Evolutionary conservation across 2,888 invertebrate species (phyloP).

Genomic region (Drosophila gaucha): DNA sequence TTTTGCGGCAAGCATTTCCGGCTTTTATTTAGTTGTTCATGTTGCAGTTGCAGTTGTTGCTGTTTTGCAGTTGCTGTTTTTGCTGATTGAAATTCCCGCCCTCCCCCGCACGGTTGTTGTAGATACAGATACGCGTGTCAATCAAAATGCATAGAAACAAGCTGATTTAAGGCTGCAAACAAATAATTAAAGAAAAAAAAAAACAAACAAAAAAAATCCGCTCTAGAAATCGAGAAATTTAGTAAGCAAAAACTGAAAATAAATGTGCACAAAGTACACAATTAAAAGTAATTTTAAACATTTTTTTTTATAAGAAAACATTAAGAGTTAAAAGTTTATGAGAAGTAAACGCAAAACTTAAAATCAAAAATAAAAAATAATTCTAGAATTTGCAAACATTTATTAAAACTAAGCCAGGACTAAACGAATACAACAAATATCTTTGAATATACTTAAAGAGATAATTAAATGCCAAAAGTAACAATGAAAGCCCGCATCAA

Average conservation of each 20-base stretch:
- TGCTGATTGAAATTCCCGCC: slow-evolving; percentile 13
- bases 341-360: slow-evolving; percentile 10
- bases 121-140: slow-evolving; percentile 63
- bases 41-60: slow-evolving; percentile 7
- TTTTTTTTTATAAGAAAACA: slow-evolving; percentile 17
- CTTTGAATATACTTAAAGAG: too few relatives aligned
- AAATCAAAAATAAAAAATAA: slow-evolving; percentile 16
- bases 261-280: slow-evolving; percentile 60
- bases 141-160: slow-evolving; percentile 61
- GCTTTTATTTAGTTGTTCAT: slow-evolving; percentile 18
- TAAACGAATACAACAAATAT: neutral
- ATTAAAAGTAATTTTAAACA: slow-evolving; percentile 33
- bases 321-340: slow-evolving; percentile 3
- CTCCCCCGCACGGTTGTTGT: slow-evolving; percentile 15
- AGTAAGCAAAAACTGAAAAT: neutral
- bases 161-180: slow-evolving; percentile 39
- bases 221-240: slow-evolving; percentile 6
- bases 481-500: too few relatives aligned
- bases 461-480: slow-evolving; percentile 31
- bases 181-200: slow-evolving; percentile 10
- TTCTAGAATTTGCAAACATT: slow-evolving; percentile 7
- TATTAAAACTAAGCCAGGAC: slow-evolving; percentile 3
- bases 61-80: slow-evolving; percentile 2
- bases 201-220: neutral
- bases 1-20: slow-evolving; percentile 52